Conservation (phyloP, 2,888 invertebrate genomes). For the Allacma fusca region DNA sequence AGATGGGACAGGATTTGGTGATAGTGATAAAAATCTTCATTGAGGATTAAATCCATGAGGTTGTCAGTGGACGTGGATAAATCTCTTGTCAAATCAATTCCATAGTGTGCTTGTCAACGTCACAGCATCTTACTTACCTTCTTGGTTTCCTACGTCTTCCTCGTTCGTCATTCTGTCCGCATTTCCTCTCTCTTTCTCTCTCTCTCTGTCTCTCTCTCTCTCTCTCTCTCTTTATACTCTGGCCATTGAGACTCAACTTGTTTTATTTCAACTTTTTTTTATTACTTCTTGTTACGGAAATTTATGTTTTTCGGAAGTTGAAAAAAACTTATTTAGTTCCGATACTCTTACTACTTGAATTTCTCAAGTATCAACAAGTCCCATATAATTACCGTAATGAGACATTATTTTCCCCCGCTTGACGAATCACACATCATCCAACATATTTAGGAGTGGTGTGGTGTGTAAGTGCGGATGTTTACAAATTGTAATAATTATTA, state of each 20-base stretch:
- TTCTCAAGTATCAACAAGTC: background rate
- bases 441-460: too few species aligned
- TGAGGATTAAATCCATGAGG: constrained; percentile 11
- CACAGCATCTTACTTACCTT: constrained; percentile 34
- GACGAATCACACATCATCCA: too few species aligned
- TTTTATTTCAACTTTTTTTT: background rate
- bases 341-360: background rate
- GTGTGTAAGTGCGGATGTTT: too few species aligned
- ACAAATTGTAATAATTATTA: too few species aligned
- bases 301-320: background rate
- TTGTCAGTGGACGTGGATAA: constrained; percentile 32
- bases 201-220: background rate
- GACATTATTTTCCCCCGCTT: too few species aligned
- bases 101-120: constrained; percentile 31
- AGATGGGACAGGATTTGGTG: background rate
- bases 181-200: background rate
- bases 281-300: background rate
- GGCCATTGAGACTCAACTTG: background rate
- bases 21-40: background rate
- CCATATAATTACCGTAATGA: too few species aligned
- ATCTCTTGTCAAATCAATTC: constrained; percentile 39
- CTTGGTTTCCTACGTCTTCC: background rate
- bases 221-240: background rate
- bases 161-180: background rate
- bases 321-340: constrained; percentile 11